Base-by-base conservation (phyloP, 2,888 invertebrate genomes). In the Agriopis marginaria region DNA sequence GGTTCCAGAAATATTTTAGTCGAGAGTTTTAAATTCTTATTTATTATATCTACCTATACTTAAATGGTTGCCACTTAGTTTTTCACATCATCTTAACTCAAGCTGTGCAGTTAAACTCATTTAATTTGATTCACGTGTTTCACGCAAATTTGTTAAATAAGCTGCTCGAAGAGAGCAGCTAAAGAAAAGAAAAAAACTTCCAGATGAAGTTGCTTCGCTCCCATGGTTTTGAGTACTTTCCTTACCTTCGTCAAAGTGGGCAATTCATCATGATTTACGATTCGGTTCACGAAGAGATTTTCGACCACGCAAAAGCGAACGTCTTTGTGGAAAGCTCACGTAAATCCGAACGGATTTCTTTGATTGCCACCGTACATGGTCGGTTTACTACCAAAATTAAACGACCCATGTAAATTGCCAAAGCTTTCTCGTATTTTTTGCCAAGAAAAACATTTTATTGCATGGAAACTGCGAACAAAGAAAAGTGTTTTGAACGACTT, bases 281-380 rank as follows among this genome's bases (percentile, higher is more conserved):
- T 56, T 44, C 59, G 39, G 76, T 70, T 77, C 77, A 82, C 50
- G 50, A 54, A 67, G 17, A 23, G 51, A 61, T 66, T 44, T 47
- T 47, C 53, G 45, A 64, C 56, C 56, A 53, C 53, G 40, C 58
- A 53, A 53, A 68, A 51, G 47, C 56, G 10, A 45, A 50, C 44
- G 56, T 49, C 56, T 58, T 67, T 56, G 66, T 62, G n/a, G 17
- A 58, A 66, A 62, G 80, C 81, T 86, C 88, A 90, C 87, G 88
- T 89, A 86, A 86, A 82, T 82, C 80, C 80, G 85, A 61, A 42
- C 88, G 89, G 86, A 89, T 88, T 86, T 86, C 83, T 86, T 88
- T 88, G 89, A 89, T 89, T 87, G 82, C 82, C 79, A 80, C 81
- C 76, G 83, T 86, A 89, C 88, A 87, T 89, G 88, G 80, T 79